Conservation (phyloP, 2,113 vertebrate genomes). For the Mungos mungo region DNA sequence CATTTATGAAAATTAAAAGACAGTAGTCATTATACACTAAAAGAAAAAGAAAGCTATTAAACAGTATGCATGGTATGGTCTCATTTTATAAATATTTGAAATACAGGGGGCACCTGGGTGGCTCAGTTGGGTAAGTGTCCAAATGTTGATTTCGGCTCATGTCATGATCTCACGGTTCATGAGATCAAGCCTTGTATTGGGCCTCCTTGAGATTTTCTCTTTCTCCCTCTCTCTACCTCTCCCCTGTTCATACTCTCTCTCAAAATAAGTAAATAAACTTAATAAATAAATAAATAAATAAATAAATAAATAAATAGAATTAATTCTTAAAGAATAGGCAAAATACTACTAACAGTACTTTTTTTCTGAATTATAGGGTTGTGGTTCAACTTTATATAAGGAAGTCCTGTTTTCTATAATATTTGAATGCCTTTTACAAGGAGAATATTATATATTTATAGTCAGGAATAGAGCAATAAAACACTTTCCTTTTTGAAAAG, state of each 20-base stretch:
- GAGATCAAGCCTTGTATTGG: no score
- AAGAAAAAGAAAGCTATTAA: conserved; percentile 2
- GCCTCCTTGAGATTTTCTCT: no score
- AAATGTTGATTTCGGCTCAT: no score
- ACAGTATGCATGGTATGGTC: background rate
- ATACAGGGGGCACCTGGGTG: background rate
- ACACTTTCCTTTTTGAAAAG: conserved; percentile 29
- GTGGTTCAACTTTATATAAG: background rate
- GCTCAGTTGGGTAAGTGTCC: no score
- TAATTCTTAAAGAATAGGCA: conserved; percentile 19
- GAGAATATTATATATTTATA: conserved; percentile 45
- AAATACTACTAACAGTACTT: background rate
- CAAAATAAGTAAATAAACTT: no score
- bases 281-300: no score
- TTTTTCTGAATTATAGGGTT: background rate
- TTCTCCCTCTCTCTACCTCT: no score
- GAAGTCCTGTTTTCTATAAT: background rate
- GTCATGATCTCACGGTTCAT: no score
- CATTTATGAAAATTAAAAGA: background rate
- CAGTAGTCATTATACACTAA: background rate
- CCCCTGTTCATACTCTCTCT: no score
- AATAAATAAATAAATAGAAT: background rate
- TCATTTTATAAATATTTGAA: conserved; percentile 34
- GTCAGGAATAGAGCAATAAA: background rate
- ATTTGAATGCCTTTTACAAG: conserved; percentile 9